phyloP scores from a whole-genome alignment of 2,113 vertebrate species.

The Carettochelys insculpta region DNA sequence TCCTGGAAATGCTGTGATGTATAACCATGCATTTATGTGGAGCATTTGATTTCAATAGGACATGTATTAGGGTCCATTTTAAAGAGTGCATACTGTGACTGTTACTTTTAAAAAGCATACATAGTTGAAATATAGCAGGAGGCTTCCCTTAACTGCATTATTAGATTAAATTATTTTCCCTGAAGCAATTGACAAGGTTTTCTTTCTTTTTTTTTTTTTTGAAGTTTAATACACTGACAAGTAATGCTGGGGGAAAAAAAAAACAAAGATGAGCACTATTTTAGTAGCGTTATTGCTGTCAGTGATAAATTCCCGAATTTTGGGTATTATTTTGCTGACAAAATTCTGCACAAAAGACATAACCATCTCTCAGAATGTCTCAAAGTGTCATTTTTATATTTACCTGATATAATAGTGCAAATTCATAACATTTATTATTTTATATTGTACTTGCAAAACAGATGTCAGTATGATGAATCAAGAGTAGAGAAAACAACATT shows the following conservation, averaged over 20 bases:
- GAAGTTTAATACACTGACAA: too few relatives aligned
- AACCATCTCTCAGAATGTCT: background rate
- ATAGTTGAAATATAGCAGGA: background rate
- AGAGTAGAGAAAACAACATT: background rate
- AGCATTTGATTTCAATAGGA: background rate
- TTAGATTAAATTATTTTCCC: background rate
- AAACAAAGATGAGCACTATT: background rate
- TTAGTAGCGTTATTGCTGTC: background rate
- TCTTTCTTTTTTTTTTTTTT: too few relatives aligned
- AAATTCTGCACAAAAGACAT: background rate
- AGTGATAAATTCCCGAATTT: background rate
- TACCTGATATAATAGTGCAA: background rate
- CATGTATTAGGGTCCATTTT: background rate
- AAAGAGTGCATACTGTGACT: background rate
- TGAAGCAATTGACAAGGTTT: conserved; percentile 2
- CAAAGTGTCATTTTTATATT: background rate
- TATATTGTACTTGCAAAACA: background rate
- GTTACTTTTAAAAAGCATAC: background rate
- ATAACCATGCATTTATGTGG: background rate
- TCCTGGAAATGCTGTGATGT: background rate
- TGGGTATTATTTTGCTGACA: background rate
- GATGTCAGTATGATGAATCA: background rate
- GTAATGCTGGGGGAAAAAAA: too few relatives aligned
- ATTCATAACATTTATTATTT: background rate
- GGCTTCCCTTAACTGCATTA: background rate